A percentile compares a stretch with the other conserved stretches of the same genome.
phyloP scores from a whole-genome alignment of 2,113 vertebrate species.

The Paralichthys olivaceus region DNA sequence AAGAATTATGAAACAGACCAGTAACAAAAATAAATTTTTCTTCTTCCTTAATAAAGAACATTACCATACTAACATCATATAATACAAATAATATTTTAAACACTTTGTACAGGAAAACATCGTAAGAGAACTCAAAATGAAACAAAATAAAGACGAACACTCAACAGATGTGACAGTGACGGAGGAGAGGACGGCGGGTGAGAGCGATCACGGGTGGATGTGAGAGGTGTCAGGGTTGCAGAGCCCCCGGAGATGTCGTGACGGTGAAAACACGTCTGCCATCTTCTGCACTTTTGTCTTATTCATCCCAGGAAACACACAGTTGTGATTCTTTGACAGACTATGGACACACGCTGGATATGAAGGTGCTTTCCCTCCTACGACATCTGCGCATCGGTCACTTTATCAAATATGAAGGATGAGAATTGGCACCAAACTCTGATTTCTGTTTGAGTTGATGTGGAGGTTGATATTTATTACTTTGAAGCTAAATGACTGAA shows the following conservation, averaged over 20 bases:
- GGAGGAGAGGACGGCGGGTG: constrained; percentile 76
- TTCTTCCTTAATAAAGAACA: constrained; percentile 99
- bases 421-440: constrained; percentile 35
- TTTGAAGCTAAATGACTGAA: too few species aligned
- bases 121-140: constrained; percentile 84
- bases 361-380: constrained; percentile 23
- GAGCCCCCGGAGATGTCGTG: constrained; percentile 46
- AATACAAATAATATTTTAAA: constrained; percentile 99
- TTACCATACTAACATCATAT: constrained; percentile 99
- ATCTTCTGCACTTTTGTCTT: constrained; percentile 20
- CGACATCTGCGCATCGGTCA: neutral
- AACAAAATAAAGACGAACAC: constrained; percentile 47
- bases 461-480: too few species aligned
- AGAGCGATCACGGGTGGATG: constrained; percentile 54
- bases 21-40: constrained; percentile 99
- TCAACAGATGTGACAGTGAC: constrained; percentile 88
- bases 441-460: neutral
- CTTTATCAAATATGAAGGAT: neutral
- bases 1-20: constrained; percentile 99
- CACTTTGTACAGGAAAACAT: constrained; percentile 93
- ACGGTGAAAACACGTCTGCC: constrained; percentile 58
- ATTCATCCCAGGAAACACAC: constrained; percentile 33
- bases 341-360: constrained; percentile 8
- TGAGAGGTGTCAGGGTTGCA: constrained; percentile 51
- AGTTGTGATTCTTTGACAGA: neutral